A percentile compares a stretch with the other conserved stretches of the same genome.
These are phyloP conservation scores for Craseonycteris thonglongyai DNA, from an alignment of 2,113 vertebrate genomes.

Conservation along the genomic window DNA sequence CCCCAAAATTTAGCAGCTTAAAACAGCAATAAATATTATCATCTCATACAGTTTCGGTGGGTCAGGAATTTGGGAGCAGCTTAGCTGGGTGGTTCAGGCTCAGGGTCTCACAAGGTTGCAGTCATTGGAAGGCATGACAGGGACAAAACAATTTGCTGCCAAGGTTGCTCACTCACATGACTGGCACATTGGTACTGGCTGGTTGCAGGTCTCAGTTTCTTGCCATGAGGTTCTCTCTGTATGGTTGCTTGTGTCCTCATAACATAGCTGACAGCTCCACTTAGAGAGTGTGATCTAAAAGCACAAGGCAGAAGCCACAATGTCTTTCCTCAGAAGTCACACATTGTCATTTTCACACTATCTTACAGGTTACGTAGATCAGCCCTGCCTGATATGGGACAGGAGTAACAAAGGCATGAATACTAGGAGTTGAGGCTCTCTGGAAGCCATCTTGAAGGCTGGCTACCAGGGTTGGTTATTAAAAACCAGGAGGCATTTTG, in stretches of 20 bases:
- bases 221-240: neutral
- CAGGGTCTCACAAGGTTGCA: neutral
- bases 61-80: neutral
- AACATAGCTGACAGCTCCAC: neutral
- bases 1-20: neutral
- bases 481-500: neutral
- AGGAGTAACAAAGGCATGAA: neutral
- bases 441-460: neutral
- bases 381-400: neutral
- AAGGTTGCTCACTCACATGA: neutral
- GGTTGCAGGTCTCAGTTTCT: neutral
- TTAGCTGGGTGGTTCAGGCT: neutral
- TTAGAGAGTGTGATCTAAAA: neutral
- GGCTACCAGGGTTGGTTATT: neutral
- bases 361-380: neutral
- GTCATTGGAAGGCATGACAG: neutral
- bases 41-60: neutral
- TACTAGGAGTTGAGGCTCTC: neutral
- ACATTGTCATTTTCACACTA: neutral
- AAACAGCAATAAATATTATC: neutral
- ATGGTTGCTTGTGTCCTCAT: neutral
- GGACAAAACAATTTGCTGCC: neutral
- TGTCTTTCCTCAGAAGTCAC: neutral
- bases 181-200: neutral
- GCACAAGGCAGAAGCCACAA: neutral